These are phyloP conservation scores for Cygnus olor DNA, from an alignment of 2,797 vertebrate genomes.

Conservation along the genomic window DNA sequence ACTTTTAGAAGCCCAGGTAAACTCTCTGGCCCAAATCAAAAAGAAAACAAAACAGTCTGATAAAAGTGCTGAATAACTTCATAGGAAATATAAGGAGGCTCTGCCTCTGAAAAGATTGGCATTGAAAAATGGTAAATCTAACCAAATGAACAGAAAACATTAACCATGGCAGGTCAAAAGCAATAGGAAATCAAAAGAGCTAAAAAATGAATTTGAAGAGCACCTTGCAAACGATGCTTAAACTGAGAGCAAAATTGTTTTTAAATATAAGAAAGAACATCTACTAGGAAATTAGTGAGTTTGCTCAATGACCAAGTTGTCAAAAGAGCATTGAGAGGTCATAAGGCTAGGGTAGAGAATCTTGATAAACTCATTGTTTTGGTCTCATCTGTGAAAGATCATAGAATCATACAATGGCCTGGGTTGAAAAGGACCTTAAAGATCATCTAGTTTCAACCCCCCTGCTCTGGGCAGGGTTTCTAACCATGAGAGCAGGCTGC, in stretches of 20 bases:
- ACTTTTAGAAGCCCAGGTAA: neutral
- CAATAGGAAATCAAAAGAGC: neutral
- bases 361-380: neutral
- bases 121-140: neutral
- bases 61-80: neutral
- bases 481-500: too few relatives aligned
- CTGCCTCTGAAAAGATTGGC: neutral
- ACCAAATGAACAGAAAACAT: neutral
- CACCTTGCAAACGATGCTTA: neutral
- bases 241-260: neutral
- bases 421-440: too few relatives aligned
- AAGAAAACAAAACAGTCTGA: neutral
- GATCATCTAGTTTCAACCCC: too few relatives aligned
- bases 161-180: neutral
- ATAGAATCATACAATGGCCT: too few relatives aligned
- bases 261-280: neutral
- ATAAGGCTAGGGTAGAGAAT: neutral
- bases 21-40: neutral
- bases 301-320: neutral
- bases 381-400: neutral
- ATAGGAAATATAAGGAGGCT: neutral
- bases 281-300: neutral
- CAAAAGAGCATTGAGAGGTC: neutral
- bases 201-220: neutral
- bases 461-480: too few relatives aligned